Base-by-base conservation (phyloP, 2,888 invertebrate species). In the Palloptera scutellata region DNA sequence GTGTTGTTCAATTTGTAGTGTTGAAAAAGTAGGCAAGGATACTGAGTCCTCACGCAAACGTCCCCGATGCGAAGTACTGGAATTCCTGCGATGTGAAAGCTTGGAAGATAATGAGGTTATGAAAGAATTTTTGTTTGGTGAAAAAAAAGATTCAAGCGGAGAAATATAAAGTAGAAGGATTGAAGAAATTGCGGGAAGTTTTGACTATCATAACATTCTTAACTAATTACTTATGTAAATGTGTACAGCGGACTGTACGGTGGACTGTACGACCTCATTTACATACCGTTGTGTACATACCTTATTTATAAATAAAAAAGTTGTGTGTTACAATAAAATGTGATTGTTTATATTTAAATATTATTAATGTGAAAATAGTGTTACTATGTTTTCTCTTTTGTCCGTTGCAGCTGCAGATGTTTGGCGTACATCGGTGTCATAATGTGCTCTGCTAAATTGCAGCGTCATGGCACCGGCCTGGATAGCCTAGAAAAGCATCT, bases 131-230 rank as follows among this genome's bases (percentile, higher is more conserved):
- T 45, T 45, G 45, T 1, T 13, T 45, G 10, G 45, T 45, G 45
- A 45, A 45, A 45, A 45, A 45, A 45, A 45, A n/a, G n/a, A n/a
- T n/a, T n/a, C n/a, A n/a, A n/a, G n/a, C n/a, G n/a, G n/a, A n/a
- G n/a, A n/a, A n/a, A n/a, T 10, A 45, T 45, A 45, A n/a, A n/a
- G n/a, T n/a, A n/a, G n/a, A n/a, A n/a, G n/a, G n/a, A n/a, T n/a
- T n/a, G n/a, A n/a, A n/a, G 45, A 45, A 45, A 45, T 45, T 45
- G 45, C 45, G 45, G 10, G 45, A 45, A 45, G 45, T 45, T 45
- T 45, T 45, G 45, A 45, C 45, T 45, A 45, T n/a, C n/a, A n/a
- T n/a, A n/a, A 45, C 45, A 45, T 45, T 45, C 45, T 45, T 45
- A 45, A 45, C 45, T 45, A 45, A 45, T 45, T 45, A 45, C 45